Evolutionary conservation across 2,113 vertebrate species (phyloP).

Genomic region (Rattus rattus): DNA sequence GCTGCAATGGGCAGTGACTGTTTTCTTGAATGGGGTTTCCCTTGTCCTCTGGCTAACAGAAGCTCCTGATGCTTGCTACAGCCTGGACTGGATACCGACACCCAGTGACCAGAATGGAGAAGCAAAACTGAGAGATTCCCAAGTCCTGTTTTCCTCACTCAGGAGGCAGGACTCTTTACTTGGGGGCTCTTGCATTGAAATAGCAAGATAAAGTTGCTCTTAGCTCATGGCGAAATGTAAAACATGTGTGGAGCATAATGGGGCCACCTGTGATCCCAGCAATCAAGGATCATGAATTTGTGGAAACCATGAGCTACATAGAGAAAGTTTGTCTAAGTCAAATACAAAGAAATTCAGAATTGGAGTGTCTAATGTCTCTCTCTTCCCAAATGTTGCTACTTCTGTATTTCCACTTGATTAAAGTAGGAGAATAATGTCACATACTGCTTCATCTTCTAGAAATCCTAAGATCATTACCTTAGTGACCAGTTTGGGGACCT

Average conservation of each 20-base stretch:
- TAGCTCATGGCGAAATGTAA: not conserved
- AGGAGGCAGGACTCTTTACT: not conserved
- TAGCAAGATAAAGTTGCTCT: too few species aligned
- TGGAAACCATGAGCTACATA: not conserved
- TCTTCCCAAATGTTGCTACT: too few species aligned
- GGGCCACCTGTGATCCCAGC: not conserved
- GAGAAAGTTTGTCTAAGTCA: not conserved
- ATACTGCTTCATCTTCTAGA: too few species aligned
- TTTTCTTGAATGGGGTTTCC: not conserved
- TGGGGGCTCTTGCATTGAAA: rapidly evolving
- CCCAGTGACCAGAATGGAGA: rapidly evolving
- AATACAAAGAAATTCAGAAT: not conserved
- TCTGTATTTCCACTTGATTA: not conserved
- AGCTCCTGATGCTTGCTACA: rapidly evolving
- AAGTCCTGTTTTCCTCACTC: not conserved
- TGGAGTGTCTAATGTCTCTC: not conserved
- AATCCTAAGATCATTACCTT: too few species aligned
- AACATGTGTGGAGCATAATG: too few species aligned
- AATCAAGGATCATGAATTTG: not conserved
- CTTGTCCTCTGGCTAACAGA: not conserved
- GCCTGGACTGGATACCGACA: rapidly evolving
- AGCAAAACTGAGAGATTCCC: rapidly evolving
- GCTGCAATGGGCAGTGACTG: not conserved
- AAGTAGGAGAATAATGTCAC: too few species aligned
- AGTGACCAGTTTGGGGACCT: too few species aligned